These are phyloP conservation scores for Coluber constrictor DNA, from an alignment of 2,797 vertebrate genomes.

Conservation along the genomic window DNA sequence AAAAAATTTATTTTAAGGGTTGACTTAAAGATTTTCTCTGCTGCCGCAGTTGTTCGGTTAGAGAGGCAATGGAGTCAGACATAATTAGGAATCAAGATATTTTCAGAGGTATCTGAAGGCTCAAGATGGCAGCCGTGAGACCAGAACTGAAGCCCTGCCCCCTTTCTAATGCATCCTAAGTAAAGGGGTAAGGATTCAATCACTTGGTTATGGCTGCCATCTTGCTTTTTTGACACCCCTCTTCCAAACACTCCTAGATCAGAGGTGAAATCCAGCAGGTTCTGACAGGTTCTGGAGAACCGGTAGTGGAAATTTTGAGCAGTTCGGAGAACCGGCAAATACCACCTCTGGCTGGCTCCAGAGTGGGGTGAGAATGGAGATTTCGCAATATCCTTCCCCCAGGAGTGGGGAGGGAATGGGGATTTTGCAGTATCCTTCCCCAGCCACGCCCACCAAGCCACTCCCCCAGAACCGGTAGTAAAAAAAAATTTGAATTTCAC, in stretches of 20 bases:
- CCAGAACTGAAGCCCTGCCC: neutral
- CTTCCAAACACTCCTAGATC: neutral
- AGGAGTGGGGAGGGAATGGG: too few species aligned
- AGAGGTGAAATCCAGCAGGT: too few species aligned
- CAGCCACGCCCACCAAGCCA: too few species aligned
- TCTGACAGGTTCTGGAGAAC: too few species aligned
- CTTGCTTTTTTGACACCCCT: neutral
- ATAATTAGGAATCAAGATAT: neutral
- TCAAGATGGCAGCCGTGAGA: neutral
- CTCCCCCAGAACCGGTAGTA: too few species aligned
- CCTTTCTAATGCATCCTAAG: neutral
- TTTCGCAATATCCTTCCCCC: too few species aligned
- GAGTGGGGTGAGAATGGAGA: too few species aligned
- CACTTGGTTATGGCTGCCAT: neutral
- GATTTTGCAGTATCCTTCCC: too few species aligned
- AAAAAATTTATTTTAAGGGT: neutral
- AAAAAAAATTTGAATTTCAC: too few species aligned
- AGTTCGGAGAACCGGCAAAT: too few species aligned
- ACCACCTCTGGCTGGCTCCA: too few species aligned
- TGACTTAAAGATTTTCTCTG: neutral
- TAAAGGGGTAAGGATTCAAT: neutral
- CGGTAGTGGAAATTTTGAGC: too few species aligned
- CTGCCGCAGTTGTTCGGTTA: neutral
- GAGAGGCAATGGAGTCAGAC: neutral
- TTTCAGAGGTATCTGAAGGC: neutral